Evolutionary conservation across 1,140 invertebrate genomes (phyloP), one percentile per base, ranked within the genome.

Genomic region (Ceratina calcarata): DNA sequence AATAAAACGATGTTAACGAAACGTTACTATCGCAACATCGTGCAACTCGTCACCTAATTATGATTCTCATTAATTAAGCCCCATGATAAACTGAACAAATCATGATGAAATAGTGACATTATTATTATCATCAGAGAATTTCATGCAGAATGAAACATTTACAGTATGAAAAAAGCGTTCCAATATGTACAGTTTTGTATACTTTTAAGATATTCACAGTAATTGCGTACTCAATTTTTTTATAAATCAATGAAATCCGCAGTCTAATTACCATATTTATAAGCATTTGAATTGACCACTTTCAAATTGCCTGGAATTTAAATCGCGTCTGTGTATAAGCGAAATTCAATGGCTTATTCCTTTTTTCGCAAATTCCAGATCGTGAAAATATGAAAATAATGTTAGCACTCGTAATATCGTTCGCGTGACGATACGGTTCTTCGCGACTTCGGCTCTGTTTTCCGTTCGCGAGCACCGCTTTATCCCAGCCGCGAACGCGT

Each of bases 381-480:
- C 49, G 67, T 68, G 78, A 71, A 76, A 76, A 64, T 67, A 76
- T 58, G 74, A 75, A 81, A 79, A 72, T 74, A 79, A 84, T 82
- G 37, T 57, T 71, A n/a, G 55, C 55, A 49, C 45, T 51, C 49
- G 69, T 69, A 72, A 79, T 72, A 53, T 27, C 20, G 72, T 13
- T 85, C 49, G 81, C 83, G 83, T 80, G 83, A 80, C 81, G 68
- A 77, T 61, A 80, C 64, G 67, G 57, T 81, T 77, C 64, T 61
- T 70, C 66, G 71, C 53, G 64, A 82, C 72, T 80, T 85, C 55
- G 60, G 27, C 75, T 69, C 78, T 73, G 64, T 83, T 83, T 45
- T 0, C 37, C 37, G 37, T 6, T 45, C 37, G 37, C 37, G 27
- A 32, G 27, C 32, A 22, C 67, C 77, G 55, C 64, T 69, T 64